Base-by-base conservation (phyloP, 1,140 invertebrate genomes). In the Stratiolaelaps scimitus region DNA sequence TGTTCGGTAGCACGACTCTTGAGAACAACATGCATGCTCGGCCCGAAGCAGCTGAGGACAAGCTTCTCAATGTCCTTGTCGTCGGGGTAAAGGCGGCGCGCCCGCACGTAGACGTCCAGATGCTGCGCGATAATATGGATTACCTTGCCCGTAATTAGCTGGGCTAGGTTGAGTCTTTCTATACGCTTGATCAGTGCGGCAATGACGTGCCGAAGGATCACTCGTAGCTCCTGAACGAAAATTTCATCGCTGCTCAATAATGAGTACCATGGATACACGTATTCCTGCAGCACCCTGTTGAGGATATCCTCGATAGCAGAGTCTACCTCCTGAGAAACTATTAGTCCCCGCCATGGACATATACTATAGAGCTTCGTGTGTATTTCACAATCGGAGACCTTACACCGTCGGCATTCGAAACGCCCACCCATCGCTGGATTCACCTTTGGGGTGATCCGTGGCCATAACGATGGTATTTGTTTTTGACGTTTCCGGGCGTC, bases 381-480 rank as follows among this genome's bases (percentile, higher is more conserved):
- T 15, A 60, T 60, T 34, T 60, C 53, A 23, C 53, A 60, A 34
- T 60, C 53, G 23, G 53, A 34, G 34, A 34, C 53, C 34, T 60
- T 60, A 34, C 53, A 60, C 2, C 53, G 53, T 60, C 53, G 26
- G 53, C 53, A 60, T 60, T 60, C 53, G 20, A 60, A 60, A 23
- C 53, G 53, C 34, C 34, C 34, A 10, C 34, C 10, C 4, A 40
- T 10, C 26, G 53, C 53, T 15, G 10, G 26, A 17, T 60, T 60
- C 53, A 29, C 26, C 20, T 34, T 26, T 17, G 53, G 53, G 15
- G 10, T 26, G 2, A 60, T 60, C 53, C 53, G 53, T 17, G 53
- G 53, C 53, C 53, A 60, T 10, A 60, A 34, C 13, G 53, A 60
- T 15, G 23, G 1, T 17, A 60, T 20, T 60, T 60, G 53, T 6